These are phyloP conservation scores for Galendromus occidentalis DNA, from an alignment of 1,140 invertebrate species.

Conservation along the genomic window DNA sequence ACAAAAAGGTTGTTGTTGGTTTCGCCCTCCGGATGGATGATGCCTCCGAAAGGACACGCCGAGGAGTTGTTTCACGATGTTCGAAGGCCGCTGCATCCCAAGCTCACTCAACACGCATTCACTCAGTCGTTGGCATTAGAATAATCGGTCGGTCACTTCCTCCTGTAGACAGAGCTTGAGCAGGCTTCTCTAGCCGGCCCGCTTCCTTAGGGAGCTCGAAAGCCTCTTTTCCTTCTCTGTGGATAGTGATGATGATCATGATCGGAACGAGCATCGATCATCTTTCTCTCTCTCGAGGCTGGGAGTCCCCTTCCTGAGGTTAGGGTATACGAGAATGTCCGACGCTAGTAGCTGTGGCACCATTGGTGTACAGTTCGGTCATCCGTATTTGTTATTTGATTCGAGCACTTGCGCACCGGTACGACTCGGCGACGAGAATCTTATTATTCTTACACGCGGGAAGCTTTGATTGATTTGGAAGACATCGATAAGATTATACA, in stretches of 20 bases:
- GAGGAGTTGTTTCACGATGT: not conserved
- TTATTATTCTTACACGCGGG: not conserved
- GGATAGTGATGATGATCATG: not conserved
- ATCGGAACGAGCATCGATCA: not conserved
- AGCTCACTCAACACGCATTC: not conserved
- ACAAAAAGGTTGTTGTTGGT: not conserved
- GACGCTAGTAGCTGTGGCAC: slow-evolving; percentile 8
- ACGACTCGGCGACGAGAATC: not conserved
- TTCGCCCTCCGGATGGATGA: not conserved
- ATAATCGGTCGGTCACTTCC: not conserved
- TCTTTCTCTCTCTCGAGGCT: not conserved
- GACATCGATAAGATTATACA: not conserved
- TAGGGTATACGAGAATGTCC: slow-evolving; percentile 9
- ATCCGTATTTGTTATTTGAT: not conserved
- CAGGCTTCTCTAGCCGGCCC: not conserved
- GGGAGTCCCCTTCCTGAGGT: not conserved
- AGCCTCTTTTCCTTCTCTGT: not conserved
- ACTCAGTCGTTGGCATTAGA: not conserved
- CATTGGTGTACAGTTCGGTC: slow-evolving; percentile 1
- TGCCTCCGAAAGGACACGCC: not conserved
- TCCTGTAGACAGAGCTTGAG: not conserved
- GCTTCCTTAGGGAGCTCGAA: not conserved
- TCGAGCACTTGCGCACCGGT: not conserved
- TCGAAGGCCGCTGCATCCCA: not conserved
- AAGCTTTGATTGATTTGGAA: not conserved